Conservation (phyloP, 2,888 invertebrate genomes). For the Drosophila melanosoma region DNA sequence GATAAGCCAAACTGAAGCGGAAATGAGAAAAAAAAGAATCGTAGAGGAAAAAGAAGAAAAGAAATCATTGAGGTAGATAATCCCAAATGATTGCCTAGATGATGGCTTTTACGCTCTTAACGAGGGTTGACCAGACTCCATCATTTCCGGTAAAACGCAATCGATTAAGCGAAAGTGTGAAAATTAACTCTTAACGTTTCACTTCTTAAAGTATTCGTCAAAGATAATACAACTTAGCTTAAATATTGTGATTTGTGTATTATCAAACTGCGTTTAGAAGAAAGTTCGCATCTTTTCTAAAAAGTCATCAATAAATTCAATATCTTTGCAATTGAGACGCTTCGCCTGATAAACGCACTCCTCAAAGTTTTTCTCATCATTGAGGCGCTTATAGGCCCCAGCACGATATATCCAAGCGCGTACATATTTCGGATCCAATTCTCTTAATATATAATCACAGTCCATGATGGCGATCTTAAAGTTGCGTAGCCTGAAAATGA, state of each 20-base stretch:
- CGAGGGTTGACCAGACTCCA: constrained; percentile 41
- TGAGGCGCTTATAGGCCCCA: constrained; percentile 41
- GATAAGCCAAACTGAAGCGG: constrained; percentile 49
- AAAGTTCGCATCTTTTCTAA: constrained; percentile 46
- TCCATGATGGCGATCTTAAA: constrained; percentile 57
- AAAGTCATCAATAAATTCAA: constrained; percentile 49
- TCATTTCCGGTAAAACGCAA: constrained; percentile 36
- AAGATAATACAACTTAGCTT: neutral
- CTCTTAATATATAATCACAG: constrained; percentile 46
- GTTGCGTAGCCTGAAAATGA: constrained; percentile 37
- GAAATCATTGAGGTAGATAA: constrained; percentile 31
- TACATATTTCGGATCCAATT: constrained; percentile 45
- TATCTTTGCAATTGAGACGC: constrained; percentile 13
- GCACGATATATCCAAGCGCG: constrained; percentile 67
- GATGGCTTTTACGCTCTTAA: constrained; percentile 30
- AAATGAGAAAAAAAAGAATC: constrained; percentile 55
- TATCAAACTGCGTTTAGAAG: neutral
- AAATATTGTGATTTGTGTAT: neutral
- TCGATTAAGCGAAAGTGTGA: constrained; percentile 37
- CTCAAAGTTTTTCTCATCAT: constrained; percentile 52
- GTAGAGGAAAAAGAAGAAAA: constrained; percentile 8
- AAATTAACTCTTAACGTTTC: constrained; percentile 20
- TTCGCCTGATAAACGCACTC: constrained; percentile 33
- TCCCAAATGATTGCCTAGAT: constrained; percentile 47
- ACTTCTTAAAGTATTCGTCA: neutral